Percentiles rank a stretch among this genome's conserved stretches.
Evolutionary conservation across 1,140 invertebrate genomes (phyloP).

Genomic region (Drosophila punjabiensis): DNA sequence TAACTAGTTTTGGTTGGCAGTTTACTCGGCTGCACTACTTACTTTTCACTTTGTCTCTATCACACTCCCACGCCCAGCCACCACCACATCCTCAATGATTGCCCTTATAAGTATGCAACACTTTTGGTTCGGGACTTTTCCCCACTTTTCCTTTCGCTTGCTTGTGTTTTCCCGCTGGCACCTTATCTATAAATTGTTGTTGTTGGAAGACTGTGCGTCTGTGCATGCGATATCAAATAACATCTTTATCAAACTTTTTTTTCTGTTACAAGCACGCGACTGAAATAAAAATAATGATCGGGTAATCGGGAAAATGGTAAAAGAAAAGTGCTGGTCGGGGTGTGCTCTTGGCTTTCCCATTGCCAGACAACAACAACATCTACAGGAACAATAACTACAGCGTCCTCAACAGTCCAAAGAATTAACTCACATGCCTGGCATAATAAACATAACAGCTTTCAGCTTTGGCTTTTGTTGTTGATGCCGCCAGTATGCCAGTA

Average conservation of each 20-base stretch:
- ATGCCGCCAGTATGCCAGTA: constrained; percentile 10
- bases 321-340: not conserved
- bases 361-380: not conserved
- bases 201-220: not conserved
- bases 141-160: not conserved
- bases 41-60: constrained; percentile 13
- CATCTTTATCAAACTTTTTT: constrained; percentile 60
- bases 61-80: not conserved
- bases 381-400: constrained; percentile 7
- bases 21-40: constrained; percentile 1
- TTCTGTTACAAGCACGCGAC: constrained; percentile 69
- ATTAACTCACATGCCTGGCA: constrained; percentile 81
- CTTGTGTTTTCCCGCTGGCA: constrained; percentile 12
- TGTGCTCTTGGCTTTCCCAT: constrained; percentile 6
- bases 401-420: constrained; percentile 63
- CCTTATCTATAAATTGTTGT: constrained; percentile 30
- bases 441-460: constrained; percentile 73
- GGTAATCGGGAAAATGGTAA: not conserved
- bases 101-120: constrained; percentile 25
- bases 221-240: constrained; percentile 26
- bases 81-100: constrained; percentile 17
- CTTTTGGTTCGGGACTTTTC: constrained; percentile 13
- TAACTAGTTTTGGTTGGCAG: constrained; percentile 24
- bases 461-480: constrained; percentile 51
- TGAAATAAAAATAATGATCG: constrained; percentile 76